These are phyloP conservation scores for Orgyia antiqua DNA, from an alignment of 2,888 invertebrate species.

Conservation along the genomic window DNA sequence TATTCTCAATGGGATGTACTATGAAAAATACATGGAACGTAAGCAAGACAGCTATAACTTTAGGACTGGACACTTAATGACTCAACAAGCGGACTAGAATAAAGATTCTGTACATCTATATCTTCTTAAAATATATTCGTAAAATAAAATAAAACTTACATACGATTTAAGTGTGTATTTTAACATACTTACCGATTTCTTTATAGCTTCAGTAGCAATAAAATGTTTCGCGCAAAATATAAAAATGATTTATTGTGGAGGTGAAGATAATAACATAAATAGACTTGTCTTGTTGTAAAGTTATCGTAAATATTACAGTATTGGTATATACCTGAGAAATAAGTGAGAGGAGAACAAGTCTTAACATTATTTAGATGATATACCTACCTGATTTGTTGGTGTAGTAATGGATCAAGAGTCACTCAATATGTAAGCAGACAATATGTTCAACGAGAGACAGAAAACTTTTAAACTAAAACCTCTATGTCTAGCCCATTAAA, in stretches of 20 bases:
- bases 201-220: constrained; percentile 52
- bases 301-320: background rate
- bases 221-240: constrained; percentile 50
- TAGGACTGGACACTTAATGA: constrained; percentile 8
- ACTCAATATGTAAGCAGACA: too few relatives aligned
- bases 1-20: too few relatives aligned
- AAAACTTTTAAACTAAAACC: too few relatives aligned
- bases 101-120: constrained; percentile 11
- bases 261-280: constrained; percentile 46
- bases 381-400: too few relatives aligned
- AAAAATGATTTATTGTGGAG: constrained; percentile 58
- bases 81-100: constrained; percentile 15
- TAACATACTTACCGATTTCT: constrained; percentile 42
- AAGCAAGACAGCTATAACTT: background rate
- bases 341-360: too few relatives aligned
- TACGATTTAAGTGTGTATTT: constrained; percentile 31
- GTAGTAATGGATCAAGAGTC: too few relatives aligned
- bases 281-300: constrained; percentile 23
- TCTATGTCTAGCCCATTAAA: too few relatives aligned
- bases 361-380: too few relatives aligned
- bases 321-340: too few relatives aligned
- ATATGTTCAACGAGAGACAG: too few relatives aligned
- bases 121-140: constrained; percentile 22
- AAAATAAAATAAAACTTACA: constrained; percentile 21
- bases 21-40: too few relatives aligned